Evolutionary conservation across 2,888 invertebrate species (phyloP), one percentile per base, ranked within the genome.

Genomic region (Teleiodes luculella): DNA sequence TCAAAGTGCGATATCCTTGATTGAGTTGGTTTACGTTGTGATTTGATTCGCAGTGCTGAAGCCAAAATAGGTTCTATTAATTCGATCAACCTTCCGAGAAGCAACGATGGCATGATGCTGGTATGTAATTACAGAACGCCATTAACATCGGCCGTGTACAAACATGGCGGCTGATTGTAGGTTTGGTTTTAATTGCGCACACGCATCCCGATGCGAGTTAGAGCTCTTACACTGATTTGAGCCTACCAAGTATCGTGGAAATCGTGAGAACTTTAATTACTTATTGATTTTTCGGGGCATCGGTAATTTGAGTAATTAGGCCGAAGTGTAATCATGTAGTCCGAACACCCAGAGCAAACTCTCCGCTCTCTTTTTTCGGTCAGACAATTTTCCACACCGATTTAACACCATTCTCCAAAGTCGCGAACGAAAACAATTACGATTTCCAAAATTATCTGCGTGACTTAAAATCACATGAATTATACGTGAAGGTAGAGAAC

Each of bases 101-200:
- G 77, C 75, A 78, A 74, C 81, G 80, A 81, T 84, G 77, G 76
- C 82, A 86, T 85, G 86, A 82, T 82, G 76, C 81, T 81, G 81
- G 78, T 85, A 81, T 87, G 87, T 88, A 89, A 89, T 89, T 88
- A 89, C 87, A 79, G 78, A 74, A 76, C 74, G 86, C 86, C 86
- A 88, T 88, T 89, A 88, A 87, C 88, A 86, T 86, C 85, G 83
- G 66, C 87, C 86, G 86, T 86, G 86, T 88, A 88, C 88, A 88
- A 89, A 89, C 89, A 89, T 89, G 88, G 88, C 86, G 81, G 85
- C 79, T 89, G 87, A 89, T 89, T 89, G 87, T 81, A 66, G 88
- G 88, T 86, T 88, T 82, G 84, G 80, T 86, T 87, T 89, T 89
- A 89, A 89, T 89, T 89, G 88, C 87, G 85, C 86, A 83, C 84